A percentile compares a stretch with the other conserved stretches of the same genome.
Evolutionary conservation across 1,140 invertebrate genomes (phyloP).

Genomic region (Heterodera carotae): DNA sequence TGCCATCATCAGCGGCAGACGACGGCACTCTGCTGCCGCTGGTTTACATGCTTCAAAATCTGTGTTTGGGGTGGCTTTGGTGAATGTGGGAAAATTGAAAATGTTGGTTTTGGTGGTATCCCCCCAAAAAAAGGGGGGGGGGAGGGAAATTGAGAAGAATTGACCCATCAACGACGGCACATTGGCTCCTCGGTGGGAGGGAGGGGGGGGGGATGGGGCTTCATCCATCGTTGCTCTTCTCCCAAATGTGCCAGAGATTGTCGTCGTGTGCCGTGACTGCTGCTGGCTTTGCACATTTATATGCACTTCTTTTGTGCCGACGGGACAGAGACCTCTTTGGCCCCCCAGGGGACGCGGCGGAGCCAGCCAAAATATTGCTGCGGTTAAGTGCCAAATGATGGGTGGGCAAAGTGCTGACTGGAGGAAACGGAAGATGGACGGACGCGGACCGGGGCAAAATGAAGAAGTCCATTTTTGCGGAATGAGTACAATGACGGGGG

Average conservation of each 20-base stretch:
- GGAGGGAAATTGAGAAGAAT: no score
- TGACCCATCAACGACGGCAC: no score
- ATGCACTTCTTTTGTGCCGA: not conserved
- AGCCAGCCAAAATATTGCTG: not conserved
- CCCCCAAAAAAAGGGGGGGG: not conserved
- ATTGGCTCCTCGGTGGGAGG: no score
- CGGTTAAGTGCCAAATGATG: conserved; percentile 2
- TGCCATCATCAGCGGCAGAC: not conserved
- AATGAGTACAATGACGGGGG: no score
- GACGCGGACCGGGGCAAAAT: no score
- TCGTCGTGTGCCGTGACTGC: not conserved
- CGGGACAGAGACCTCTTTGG: not conserved
- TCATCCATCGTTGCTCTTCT: not conserved
- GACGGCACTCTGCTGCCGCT: not conserved
- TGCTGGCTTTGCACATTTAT: no score
- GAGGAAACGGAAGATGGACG: no score
- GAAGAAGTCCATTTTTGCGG: no score
- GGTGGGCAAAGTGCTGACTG: no score
- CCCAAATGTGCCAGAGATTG: not conserved
- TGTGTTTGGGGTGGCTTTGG: no score
- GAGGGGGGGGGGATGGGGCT: no score
- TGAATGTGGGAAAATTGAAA: not conserved
- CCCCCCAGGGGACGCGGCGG: not conserved
- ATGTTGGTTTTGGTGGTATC: no score
- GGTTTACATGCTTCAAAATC: not conserved